These are phyloP conservation scores for Arge pagana DNA, from an alignment of 2,888 invertebrate genomes.

Conservation along the genomic window DNA sequence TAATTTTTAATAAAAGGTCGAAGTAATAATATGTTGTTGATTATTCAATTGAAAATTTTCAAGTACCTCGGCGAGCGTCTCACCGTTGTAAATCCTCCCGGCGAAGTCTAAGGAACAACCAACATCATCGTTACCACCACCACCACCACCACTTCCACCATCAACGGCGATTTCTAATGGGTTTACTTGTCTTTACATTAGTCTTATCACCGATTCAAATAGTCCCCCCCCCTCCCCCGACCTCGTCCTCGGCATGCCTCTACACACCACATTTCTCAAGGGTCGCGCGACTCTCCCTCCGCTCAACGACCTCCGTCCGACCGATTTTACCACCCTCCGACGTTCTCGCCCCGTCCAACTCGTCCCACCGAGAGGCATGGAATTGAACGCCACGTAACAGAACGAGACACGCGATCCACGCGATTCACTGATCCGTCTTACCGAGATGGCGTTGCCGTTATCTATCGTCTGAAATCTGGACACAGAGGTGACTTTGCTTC, in stretches of 20 bases:
- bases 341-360: too few relatives aligned
- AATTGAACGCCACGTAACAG: slow-evolving; percentile 10
- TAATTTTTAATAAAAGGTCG: too few relatives aligned
- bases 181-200: slow-evolving; percentile 48
- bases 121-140: too few relatives aligned
- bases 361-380: slow-evolving; percentile 1
- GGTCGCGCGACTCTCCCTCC: neutral
- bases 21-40: too few relatives aligned
- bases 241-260: neutral
- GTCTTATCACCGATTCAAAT: slow-evolving; percentile 41
- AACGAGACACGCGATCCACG: slow-evolving; percentile 41
- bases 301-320: slow-evolving; percentile 3
- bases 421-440: slow-evolving; percentile 57
- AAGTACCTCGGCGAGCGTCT: too few relatives aligned
- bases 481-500: too few relatives aligned
- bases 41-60: too few relatives aligned
- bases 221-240: slow-evolving; percentile 26
- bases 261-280: neutral
- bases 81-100: too few relatives aligned
- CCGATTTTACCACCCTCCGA: too few relatives aligned
- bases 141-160: too few relatives aligned
- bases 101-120: too few relatives aligned
- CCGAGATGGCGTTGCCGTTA: slow-evolving; percentile 52
- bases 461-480: slow-evolving; percentile 45
- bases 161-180: too few relatives aligned